Conservation (phyloP, 2,113 vertebrate species). For the Platanista minor region DNA sequence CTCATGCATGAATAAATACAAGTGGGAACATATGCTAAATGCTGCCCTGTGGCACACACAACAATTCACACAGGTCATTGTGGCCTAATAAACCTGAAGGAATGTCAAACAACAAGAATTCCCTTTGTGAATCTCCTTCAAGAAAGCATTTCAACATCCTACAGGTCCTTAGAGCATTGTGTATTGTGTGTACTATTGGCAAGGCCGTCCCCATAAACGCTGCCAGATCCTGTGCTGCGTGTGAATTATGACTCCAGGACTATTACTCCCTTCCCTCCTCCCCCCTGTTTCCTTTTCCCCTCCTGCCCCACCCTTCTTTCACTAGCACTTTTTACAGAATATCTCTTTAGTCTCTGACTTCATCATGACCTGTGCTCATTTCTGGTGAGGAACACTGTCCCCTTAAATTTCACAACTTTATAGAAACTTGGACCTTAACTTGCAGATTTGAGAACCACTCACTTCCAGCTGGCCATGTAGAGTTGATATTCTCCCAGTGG, state of each 20-base stretch:
- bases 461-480: not conserved
- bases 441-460: not conserved
- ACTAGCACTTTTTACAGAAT: not conserved
- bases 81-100: not conserved
- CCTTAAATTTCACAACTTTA: not conserved
- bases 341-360: not conserved
- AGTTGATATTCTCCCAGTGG: not conserved
- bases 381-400: not conserved
- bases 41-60: accelerated
- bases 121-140: slow-evolving; percentile 38
- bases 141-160: slow-evolving; percentile 37
- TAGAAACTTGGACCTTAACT: not conserved
- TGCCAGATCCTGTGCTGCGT: not conserved
- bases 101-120: not conserved
- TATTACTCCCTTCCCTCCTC: not conserved
- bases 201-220: not conserved
- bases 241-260: not conserved
- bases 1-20: not conserved
- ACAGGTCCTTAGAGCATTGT: not conserved
- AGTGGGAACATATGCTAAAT: accelerated
- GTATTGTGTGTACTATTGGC: not conserved
- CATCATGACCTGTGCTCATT: not conserved
- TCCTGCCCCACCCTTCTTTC: not conserved
- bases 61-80: not conserved
- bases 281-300: not conserved